Evolutionary conservation across 2,888 invertebrate species (phyloP), one percentile per base, ranked within the genome.

Genomic region (Drosophila tripunctata): DNA sequence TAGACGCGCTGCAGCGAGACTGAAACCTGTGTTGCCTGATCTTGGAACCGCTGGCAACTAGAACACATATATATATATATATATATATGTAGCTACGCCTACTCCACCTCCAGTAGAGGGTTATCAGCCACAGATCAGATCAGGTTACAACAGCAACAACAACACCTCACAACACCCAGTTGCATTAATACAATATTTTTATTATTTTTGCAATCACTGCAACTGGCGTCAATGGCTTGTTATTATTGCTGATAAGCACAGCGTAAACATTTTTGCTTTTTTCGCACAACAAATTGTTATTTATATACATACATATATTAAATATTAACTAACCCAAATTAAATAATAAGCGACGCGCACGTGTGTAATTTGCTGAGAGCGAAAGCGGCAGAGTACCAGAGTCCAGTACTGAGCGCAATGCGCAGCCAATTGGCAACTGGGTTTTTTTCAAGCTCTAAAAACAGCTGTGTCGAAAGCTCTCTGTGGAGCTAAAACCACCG

Each of bases 161-260:
- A n/a, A n/a, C n/a, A n/a, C n/a, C n/a, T n/a, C n/a, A n/a, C 75
- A 44, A 44, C 71, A 45, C 55, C 45, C 56, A 43, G 35, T 35
- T 40, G 30, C 40, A 40, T n/a, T n/a, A n/a, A n/a, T n/a, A 27
- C 10, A 8, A 27, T 27, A 21, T 21, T 21, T 21, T 21, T 21
- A 4, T 21, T 21, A 21, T 21, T 21, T 27, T 27, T 51, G 50
- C 69, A 75, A 56, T 65, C 68, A 47, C 36, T 78, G 75, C 67
- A 64, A n/a, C 66, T 66, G 73, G 52, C 85, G 85, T 87, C 82
- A 82, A 70, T 55, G 51, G 51, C 47, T 68, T 70, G 62, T 77
- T 70, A 50, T 67, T 72, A 58, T 63, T 8, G 40, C 62, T 70
- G 71, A 78, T 77, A 75, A 74, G 52, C 35, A 40, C 19, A 27